Conservation (phyloP, 2,797 vertebrate species). For the Anabas testudineus region DNA sequence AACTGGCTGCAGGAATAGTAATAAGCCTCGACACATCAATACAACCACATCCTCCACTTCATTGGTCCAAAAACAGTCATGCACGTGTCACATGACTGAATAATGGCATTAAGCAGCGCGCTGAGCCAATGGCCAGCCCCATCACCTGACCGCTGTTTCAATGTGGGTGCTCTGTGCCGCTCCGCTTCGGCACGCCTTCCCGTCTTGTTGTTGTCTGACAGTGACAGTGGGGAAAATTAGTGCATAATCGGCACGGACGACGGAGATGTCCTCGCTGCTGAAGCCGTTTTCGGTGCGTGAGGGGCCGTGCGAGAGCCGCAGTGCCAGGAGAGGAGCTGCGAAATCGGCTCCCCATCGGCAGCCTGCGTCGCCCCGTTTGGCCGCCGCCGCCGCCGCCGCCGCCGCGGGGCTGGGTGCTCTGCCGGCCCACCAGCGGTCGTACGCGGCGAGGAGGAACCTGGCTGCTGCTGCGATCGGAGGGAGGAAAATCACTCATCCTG, state of each 20-base stretch:
- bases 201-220: conserved; percentile 67
- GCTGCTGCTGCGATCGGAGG: conserved; percentile 81
- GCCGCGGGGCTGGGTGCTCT: conserved; percentile 47
- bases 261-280: conserved; percentile 82
- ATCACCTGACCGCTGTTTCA: conserved; percentile 67
- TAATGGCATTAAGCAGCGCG: conserved; percentile 15
- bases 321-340: conserved; percentile 62
- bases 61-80: conserved; percentile 62
- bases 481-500: conserved; percentile 80
- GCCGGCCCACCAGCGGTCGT: conserved; percentile 48
- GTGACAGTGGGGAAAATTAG: conserved; percentile 31
- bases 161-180: conserved; percentile 69
- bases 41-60: conserved; percentile 19
- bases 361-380: conserved; percentile 45
- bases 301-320: conserved; percentile 74
- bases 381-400: conserved; percentile 29
- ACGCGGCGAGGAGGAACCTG: conserved; percentile 71
- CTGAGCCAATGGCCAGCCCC: conserved; percentile 59
- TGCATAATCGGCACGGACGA: neutral
- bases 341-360: conserved; percentile 36
- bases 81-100: conserved; percentile 31
- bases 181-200: conserved; percentile 57
- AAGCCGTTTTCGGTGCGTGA: conserved; percentile 82
- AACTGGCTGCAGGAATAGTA: neutral
- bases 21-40: neutral